Conservation (phyloP, 2,113 vertebrate species). For the Rutilus rutilus region DNA sequence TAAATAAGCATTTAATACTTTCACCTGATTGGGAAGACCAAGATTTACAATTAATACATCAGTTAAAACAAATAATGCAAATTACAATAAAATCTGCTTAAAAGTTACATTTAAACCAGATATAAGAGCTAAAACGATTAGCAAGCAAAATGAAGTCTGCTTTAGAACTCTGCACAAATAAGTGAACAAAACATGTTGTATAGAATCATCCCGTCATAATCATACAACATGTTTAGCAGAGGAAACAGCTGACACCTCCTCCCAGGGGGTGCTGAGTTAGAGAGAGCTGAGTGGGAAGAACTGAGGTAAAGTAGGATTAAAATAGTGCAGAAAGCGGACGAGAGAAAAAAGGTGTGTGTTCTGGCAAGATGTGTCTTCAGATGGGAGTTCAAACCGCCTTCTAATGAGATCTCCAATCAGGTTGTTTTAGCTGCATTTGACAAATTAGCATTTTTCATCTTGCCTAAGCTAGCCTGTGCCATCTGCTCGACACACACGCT, state of each 20-base stretch:
- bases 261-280: constrained; percentile 9
- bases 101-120: not conserved
- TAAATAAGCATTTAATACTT: not conserved
- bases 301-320: constrained; percentile 40
- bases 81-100: not conserved
- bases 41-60: not conserved
- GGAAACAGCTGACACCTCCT: constrained; percentile 27
- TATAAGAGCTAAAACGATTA: not conserved
- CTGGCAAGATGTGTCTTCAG: constrained; percentile 56
- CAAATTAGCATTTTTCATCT: constrained; percentile 69
- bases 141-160: not conserved
- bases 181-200: not conserved
- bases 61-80: not conserved
- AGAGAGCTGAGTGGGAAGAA: constrained; percentile 17
- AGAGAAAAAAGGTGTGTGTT: constrained; percentile 49
- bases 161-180: not conserved
- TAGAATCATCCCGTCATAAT: not conserved
- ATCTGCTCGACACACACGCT: constrained; percentile 62
- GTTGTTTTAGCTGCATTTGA: constrained; percentile 67
- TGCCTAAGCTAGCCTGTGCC: constrained; percentile 60
- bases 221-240: constrained; percentile 27
- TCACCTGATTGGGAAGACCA: not conserved
- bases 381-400: constrained; percentile 55
- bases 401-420: constrained; percentile 67
- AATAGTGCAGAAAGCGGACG: constrained; percentile 49